Evolutionary conservation across 2,797 vertebrate genomes (phyloP).

Genomic region (Eremophila alpestris): DNA sequence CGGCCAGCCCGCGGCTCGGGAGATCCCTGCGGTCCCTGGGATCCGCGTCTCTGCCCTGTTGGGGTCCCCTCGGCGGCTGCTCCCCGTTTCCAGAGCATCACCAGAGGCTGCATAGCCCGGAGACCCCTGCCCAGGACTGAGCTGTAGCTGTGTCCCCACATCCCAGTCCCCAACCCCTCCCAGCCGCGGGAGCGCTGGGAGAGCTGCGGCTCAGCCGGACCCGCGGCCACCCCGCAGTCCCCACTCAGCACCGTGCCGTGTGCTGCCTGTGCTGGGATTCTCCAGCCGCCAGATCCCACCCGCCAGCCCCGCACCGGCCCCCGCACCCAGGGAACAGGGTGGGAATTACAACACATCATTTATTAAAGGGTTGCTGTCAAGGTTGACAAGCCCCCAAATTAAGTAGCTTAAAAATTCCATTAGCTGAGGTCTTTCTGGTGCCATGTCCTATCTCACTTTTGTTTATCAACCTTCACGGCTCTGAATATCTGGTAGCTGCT

Average conservation of each 20-base stretch:
- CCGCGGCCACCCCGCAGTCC: neutral
- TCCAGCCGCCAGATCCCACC: neutral
- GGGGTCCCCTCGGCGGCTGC: neutral
- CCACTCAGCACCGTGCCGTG: neutral
- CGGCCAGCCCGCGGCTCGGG: neutral
- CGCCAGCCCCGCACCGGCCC: neutral
- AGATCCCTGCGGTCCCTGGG: neutral
- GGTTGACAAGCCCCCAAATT: slow-evolving; percentile 58
- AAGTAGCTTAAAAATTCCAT: slow-evolving; percentile 72
- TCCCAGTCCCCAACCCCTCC: neutral
- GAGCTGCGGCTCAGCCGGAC: neutral
- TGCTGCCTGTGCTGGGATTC: accelerated
- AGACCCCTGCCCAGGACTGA: accelerated
- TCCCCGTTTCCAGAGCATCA: neutral
- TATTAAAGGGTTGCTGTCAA: slow-evolving; percentile 57
- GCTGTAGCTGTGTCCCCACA: accelerated
- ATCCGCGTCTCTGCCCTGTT: neutral
- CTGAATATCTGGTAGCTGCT: slow-evolving; percentile 57
- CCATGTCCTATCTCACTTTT: slow-evolving; percentile 66
- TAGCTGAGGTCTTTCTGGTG: slow-evolving; percentile 65
- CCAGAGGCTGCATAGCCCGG: neutral
- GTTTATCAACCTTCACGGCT: slow-evolving; percentile 73
- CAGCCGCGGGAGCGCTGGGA: neutral
- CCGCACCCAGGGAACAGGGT: neutral
- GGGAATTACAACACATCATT: slow-evolving; percentile 43